phyloP scores from a whole-genome alignment of 2,113 vertebrate species.

The Tachysurus fulvidraco region DNA sequence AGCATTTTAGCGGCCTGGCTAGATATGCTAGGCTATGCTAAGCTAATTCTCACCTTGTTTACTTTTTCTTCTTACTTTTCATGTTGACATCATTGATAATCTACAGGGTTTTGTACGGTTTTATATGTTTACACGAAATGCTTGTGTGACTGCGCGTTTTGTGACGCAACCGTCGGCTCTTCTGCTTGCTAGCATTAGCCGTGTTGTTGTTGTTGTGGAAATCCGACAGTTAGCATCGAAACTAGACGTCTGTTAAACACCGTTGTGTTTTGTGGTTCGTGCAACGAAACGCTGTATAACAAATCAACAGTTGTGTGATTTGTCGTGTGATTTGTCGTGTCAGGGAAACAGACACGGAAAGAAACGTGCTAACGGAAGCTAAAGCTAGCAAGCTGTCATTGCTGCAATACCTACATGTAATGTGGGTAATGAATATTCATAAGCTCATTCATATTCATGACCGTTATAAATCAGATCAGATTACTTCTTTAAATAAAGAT shows the following conservation, averaged over 20 bases:
- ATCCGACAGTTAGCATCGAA: neutral
- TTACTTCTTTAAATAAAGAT: too few species aligned
- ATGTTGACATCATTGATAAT: neutral
- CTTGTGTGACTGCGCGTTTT: neutral
- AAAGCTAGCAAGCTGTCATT: neutral
- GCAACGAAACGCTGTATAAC: too few species aligned
- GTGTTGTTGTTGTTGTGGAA: neutral
- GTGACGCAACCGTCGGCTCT: too few species aligned
- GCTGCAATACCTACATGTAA: neutral
- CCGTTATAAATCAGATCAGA: neutral
- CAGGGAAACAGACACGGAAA: neutral
- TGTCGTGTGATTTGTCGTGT: neutral
- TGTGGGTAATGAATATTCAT: neutral
- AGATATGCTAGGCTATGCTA: neutral
- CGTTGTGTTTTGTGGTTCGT: neutral
- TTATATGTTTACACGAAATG: neutral
- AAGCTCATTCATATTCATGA: neutral
- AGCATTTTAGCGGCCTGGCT: conserved; percentile 7
- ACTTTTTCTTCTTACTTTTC: neutral
- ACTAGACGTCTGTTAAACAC: too few species aligned
- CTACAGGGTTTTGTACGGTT: too few species aligned
- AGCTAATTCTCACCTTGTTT: neutral
- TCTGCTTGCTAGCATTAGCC: neutral
- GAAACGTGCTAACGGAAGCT: neutral
- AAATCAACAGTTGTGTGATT: neutral